These are phyloP conservation scores for Puma concolor DNA, from an alignment of 2,113 vertebrate species.

Conservation along the genomic window DNA sequence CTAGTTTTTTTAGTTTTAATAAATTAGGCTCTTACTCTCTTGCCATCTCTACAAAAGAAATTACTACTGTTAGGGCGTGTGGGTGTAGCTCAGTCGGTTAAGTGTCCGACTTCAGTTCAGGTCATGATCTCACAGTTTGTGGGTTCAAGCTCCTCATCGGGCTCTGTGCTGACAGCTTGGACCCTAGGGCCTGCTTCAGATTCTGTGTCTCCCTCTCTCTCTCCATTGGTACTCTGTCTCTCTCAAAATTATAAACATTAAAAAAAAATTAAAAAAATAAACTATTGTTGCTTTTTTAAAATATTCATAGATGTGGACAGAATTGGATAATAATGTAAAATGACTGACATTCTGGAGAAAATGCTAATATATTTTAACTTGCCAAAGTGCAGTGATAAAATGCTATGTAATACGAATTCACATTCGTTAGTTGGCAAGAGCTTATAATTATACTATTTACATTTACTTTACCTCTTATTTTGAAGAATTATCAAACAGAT, in stretches of 20 bases:
- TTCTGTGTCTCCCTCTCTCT: too few species aligned
- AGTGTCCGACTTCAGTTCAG: too few species aligned
- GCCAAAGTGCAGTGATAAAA: not conserved
- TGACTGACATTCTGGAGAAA: conserved; percentile 18
- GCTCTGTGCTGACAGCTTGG: too few species aligned
- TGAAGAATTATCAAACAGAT: conserved; percentile 17
- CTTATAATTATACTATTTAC: not conserved
- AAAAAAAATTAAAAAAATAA: not conserved
- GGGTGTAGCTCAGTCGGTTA: too few species aligned
- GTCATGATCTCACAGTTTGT: too few species aligned
- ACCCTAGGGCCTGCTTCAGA: too few species aligned
- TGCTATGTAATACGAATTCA: not conserved
- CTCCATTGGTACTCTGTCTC: too few species aligned
- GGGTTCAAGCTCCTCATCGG: too few species aligned
- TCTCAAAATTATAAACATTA: too few species aligned
- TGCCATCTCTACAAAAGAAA: not conserved
- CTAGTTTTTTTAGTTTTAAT: conserved; percentile 1
- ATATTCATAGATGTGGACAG: not conserved
- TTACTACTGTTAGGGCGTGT: not conserved
- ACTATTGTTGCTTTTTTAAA: not conserved
- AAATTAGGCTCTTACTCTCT: not conserved
- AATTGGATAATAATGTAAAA: conserved; percentile 21
- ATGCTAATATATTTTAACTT: not conserved
- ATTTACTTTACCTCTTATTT: not conserved
- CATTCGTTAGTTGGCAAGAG: not conserved